phyloP scores from a whole-genome alignment of 2,113 vertebrate genomes.

The Garra rufa region DNA sequence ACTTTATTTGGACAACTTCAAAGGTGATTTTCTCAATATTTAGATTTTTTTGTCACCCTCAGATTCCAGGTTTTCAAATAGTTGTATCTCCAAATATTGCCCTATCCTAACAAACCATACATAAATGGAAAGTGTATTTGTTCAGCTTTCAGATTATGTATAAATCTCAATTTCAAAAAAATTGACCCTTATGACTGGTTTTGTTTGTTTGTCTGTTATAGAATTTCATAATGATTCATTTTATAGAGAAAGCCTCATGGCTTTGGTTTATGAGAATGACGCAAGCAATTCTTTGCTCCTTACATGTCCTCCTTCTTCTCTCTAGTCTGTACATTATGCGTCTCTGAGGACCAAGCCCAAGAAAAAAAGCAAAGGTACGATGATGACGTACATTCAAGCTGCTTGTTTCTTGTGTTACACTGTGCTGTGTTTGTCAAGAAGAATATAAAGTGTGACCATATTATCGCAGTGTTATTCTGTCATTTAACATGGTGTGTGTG shows the following conservation, averaged over 20 bases:
- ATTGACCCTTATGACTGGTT: no score
- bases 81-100: no score
- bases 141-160: no score
- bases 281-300: not conserved
- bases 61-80: no score
- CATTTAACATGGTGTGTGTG: slow-evolving; percentile 24
- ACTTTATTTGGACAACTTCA: no score
- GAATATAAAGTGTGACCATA: not conserved
- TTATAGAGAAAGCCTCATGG: not conserved
- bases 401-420: not conserved
- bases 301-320: slow-evolving; percentile 45
- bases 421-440: not conserved
- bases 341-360: slow-evolving; percentile 83
- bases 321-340: slow-evolving; percentile 82
- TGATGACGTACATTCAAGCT: not conserved
- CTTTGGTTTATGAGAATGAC: not conserved
- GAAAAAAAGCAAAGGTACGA: slow-evolving; percentile 81
- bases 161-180: no score
- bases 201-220: no score
- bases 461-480: not conserved
- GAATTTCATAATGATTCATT: no score
- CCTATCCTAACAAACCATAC: no score
- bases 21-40: no score
- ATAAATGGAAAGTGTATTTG: no score
- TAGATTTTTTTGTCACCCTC: no score